These are phyloP conservation scores for Spodoptera frugiperda DNA, from an alignment of 1,140 invertebrate species.

Conservation along the genomic window DNA sequence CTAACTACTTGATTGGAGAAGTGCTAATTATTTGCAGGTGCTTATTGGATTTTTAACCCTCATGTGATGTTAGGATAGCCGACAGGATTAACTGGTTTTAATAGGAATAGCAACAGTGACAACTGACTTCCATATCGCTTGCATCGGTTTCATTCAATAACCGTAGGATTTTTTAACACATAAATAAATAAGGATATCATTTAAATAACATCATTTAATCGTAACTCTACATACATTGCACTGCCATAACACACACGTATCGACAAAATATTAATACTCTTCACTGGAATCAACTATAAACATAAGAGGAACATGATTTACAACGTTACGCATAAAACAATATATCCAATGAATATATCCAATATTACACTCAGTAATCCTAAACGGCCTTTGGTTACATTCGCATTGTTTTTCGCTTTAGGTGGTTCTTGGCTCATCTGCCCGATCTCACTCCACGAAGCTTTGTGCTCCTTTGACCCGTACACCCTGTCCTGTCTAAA, in stretches of 20 bases:
- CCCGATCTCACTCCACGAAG: slow-evolving; percentile 65
- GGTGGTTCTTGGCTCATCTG: slow-evolving; percentile 29
- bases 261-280: neutral
- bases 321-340: slow-evolving; percentile 12
- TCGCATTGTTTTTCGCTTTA: slow-evolving; percentile 46
- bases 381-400: neutral
- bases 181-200: no score
- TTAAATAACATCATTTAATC: slow-evolving; percentile 20
- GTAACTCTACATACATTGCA: neutral
- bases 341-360: slow-evolving; percentile 17
- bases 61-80: no score
- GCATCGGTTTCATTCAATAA: no score
- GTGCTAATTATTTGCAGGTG: no score
- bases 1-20: no score
- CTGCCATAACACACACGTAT: neutral
- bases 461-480: slow-evolving; percentile 71
- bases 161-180: neutral
- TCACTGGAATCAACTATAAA: slow-evolving; percentile 16
- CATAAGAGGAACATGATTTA: slow-evolving; percentile 14
- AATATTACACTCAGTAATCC: slow-evolving; percentile 15
- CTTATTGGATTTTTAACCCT: no score
- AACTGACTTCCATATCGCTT: neutral
- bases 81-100: no score
- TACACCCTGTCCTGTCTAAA: slow-evolving; percentile 69
- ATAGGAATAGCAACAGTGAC: no score